Evolutionary conservation across 64 coral and sea anemone genomes (phyloP).

Genomic region (Orbicella faveolata): DNA sequence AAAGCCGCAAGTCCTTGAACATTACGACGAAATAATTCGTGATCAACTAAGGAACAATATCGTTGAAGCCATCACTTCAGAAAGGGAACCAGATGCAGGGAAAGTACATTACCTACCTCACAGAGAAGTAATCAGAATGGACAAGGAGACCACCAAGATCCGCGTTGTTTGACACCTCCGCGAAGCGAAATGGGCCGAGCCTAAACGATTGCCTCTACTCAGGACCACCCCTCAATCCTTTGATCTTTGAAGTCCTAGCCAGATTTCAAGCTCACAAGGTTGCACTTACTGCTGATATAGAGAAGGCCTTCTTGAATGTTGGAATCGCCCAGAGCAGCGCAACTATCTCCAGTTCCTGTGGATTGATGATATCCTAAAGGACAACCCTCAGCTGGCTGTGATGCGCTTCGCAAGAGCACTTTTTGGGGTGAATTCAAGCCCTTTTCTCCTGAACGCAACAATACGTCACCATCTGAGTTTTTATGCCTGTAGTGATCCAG

Average conservation of each 20-base stretch:
- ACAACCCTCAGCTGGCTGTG: conserved; percentile 20
- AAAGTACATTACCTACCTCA: conserved; percentile 20
- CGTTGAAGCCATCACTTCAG: background rate
- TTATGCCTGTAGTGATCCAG: too few species aligned
- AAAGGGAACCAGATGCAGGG: background rate
- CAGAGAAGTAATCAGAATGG: background rate
- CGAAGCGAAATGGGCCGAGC: background rate
- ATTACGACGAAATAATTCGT: too few species aligned
- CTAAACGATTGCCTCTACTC: background rate
- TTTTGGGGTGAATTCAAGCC: conserved; percentile 35
- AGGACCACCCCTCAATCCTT: background rate
- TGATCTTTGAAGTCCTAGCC: conserved; percentile 3
- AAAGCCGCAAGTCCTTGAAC: too few species aligned
- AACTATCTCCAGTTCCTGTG: conserved; percentile 42
- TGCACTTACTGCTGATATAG: conserved; percentile 2
- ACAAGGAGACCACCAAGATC: conserved; percentile 15
- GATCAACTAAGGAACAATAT: background rate
- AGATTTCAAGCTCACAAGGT: background rate
- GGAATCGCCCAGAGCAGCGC: conserved; percentile 21
- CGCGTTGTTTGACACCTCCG: background rate
- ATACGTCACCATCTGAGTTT: conserved; percentile 38
- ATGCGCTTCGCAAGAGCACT: conserved; percentile 24
- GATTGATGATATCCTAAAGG: conserved; percentile 21
- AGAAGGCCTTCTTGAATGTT: conserved; percentile 32
- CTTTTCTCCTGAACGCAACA: conserved; percentile 37